These are phyloP conservation scores for Oriolus oriolus DNA, from an alignment of 2,113 vertebrate species.

Conservation along the genomic window DNA sequence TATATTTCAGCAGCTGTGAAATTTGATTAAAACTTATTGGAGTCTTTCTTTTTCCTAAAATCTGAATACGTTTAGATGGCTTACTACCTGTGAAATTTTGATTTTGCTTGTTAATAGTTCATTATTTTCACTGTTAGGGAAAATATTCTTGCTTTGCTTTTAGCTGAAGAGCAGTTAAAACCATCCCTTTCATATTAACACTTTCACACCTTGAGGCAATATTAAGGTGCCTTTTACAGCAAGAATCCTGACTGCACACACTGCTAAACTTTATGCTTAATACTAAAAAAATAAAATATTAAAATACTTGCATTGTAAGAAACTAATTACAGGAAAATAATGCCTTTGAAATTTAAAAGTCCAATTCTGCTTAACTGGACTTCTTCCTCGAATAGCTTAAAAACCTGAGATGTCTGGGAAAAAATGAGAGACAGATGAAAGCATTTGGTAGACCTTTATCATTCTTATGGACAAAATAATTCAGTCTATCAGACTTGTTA, in stretches of 20 bases:
- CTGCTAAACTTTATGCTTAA: not conserved
- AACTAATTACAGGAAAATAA: not conserved
- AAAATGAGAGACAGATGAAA: not conserved
- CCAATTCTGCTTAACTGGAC: not conserved
- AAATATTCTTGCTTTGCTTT: conserved; percentile 38
- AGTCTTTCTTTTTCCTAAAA: conserved; percentile 24
- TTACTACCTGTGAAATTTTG: conserved; percentile 59
- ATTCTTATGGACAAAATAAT: not conserved
- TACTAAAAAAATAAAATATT: not conserved
- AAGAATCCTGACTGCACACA: not conserved
- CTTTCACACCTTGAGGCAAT: not conserved
- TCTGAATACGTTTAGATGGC: conserved; percentile 44
- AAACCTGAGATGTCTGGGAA: not conserved
- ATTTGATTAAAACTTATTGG: conserved; percentile 70
- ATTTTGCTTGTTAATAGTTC: conserved; percentile 66
- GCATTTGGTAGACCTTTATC: not conserved
- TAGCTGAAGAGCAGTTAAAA: not conserved
- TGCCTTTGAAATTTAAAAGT: not conserved
- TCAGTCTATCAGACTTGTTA: not conserved
- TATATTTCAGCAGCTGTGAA: conserved; percentile 62
- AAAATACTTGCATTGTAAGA: not conserved
- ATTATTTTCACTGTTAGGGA: conserved; percentile 44
- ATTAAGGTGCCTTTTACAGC: not conserved
- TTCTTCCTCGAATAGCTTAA: not conserved
- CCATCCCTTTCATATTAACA: not conserved